phyloP scores from a whole-genome alignment of 2,888 invertebrate genomes.

The Tinea pellionella region DNA sequence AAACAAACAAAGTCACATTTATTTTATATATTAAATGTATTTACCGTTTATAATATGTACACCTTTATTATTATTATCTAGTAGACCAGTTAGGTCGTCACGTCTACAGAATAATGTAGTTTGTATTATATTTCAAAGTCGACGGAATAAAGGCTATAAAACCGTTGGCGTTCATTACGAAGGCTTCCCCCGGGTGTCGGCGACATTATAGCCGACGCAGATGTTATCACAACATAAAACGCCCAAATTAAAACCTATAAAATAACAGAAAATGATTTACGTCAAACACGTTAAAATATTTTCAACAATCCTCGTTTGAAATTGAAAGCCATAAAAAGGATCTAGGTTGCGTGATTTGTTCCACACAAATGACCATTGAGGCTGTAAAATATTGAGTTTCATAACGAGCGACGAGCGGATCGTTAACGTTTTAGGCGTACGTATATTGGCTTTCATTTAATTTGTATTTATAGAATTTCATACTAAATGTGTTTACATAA shows the following conservation, averaged over 20 bases:
- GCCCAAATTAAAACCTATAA: constrained; percentile 42
- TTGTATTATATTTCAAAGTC: background rate
- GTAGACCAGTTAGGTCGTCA: background rate
- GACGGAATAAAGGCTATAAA: background rate
- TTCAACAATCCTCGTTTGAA: background rate
- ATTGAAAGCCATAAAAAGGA: background rate
- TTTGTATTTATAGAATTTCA: background rate
- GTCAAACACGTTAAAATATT: constrained; percentile 7
- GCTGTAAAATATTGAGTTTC: constrained; percentile 2
- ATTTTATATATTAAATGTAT: too few relatives aligned
- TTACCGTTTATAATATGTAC: too few relatives aligned
- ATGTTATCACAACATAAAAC: constrained; percentile 62
- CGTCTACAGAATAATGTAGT: background rate
- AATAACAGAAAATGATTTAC: background rate
- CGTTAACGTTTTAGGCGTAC: background rate
- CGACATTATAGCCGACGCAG: constrained; percentile 37
- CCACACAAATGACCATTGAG: background rate
- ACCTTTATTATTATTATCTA: too few relatives aligned
- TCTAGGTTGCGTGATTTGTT: constrained; percentile 5
- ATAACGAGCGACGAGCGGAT: constrained; percentile 2
- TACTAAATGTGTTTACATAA: too few relatives aligned
- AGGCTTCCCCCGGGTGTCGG: background rate
- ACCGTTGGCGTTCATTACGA: background rate
- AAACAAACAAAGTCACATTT: too few relatives aligned
- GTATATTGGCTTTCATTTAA: background rate